Conservation (phyloP, 1,140 invertebrate species). For the Phortica variegata region DNA sequence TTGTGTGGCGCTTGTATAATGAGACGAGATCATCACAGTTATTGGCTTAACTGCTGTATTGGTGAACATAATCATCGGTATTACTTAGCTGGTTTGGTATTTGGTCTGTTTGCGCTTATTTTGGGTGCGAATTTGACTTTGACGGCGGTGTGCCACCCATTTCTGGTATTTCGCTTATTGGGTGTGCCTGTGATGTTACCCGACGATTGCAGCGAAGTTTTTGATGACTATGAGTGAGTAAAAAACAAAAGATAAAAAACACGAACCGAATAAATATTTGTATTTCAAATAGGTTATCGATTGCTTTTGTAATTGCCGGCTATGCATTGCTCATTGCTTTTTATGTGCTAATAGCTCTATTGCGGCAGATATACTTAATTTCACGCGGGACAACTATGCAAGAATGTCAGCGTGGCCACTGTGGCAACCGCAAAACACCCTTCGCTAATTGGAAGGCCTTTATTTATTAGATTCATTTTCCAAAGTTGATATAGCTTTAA, state of each 20-base stretch:
- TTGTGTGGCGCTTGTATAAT: slow-evolving; percentile 46
- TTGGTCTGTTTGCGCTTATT: slow-evolving; percentile 41
- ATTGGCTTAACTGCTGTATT: slow-evolving; percentile 60
- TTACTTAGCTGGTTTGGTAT: slow-evolving; percentile 50
- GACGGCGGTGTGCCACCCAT: slow-evolving; percentile 59
- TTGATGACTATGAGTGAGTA: slow-evolving; percentile 54
- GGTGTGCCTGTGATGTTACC: slow-evolving; percentile 55
- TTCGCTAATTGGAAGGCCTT: no score
- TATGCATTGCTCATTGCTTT: slow-evolving; percentile 41
- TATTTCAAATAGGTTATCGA: slow-evolving; percentile 32
- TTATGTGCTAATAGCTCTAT: slow-evolving; percentile 27
- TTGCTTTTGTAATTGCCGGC: slow-evolving; percentile 44
- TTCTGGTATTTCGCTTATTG: slow-evolving; percentile 43
- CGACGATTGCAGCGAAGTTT: slow-evolving; percentile 59
- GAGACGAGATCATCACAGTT: slow-evolving; percentile 49
- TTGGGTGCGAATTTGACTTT: slow-evolving; percentile 57
- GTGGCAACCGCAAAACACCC: slow-evolving; percentile 22
- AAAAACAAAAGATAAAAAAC: not conserved
- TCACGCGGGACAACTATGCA: slow-evolving; percentile 36
- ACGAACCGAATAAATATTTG: not conserved
- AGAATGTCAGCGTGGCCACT: slow-evolving; percentile 46
- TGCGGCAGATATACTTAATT: slow-evolving; percentile 35
- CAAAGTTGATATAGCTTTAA: no score
- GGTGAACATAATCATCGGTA: slow-evolving; percentile 56
- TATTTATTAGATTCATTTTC: no score